phyloP scores from a whole-genome alignment of 2,113 vertebrate species.

The Paratilapia polleni region DNA sequence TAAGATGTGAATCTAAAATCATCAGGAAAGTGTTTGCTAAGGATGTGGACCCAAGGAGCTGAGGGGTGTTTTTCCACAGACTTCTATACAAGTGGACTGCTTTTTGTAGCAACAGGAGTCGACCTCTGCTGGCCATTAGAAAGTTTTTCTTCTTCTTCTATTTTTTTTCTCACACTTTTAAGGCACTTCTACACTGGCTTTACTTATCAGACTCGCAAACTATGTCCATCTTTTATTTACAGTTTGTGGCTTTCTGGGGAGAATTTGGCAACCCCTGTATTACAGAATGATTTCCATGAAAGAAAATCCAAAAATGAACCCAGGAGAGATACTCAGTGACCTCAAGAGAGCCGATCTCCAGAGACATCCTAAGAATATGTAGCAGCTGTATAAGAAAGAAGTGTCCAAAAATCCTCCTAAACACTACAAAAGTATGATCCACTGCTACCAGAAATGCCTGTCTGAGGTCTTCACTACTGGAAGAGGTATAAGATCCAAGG shows the following conservation, averaged over 20 bases:
- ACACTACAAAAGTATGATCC: no score
- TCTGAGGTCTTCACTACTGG: no score
- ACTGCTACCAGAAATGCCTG: no score
- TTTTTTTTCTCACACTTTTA: no score
- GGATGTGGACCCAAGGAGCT: background rate
- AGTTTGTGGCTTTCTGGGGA: background rate
- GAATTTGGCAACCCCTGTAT: background rate
- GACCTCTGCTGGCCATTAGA: background rate
- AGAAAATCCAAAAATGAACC: background rate
- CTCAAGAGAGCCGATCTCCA: background rate
- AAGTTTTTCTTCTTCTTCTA: no score
- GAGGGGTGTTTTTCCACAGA: background rate
- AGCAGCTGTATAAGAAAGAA: no score
- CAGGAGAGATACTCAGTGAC: background rate
- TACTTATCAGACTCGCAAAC: background rate
- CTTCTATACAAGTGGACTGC: background rate
- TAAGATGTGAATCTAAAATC: background rate
- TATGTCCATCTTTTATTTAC: background rate
- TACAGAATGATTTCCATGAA: background rate
- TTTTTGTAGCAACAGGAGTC: background rate
- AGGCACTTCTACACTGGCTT: constrained; percentile 4
- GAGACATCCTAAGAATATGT: background rate
- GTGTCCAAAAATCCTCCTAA: no score
- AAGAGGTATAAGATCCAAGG: background rate
- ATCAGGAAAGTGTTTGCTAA: background rate